Evolutionary conservation across 2,113 vertebrate species (phyloP), one percentile per base, ranked within the genome.

Genomic region (Tylochromis polylepis): DNA sequence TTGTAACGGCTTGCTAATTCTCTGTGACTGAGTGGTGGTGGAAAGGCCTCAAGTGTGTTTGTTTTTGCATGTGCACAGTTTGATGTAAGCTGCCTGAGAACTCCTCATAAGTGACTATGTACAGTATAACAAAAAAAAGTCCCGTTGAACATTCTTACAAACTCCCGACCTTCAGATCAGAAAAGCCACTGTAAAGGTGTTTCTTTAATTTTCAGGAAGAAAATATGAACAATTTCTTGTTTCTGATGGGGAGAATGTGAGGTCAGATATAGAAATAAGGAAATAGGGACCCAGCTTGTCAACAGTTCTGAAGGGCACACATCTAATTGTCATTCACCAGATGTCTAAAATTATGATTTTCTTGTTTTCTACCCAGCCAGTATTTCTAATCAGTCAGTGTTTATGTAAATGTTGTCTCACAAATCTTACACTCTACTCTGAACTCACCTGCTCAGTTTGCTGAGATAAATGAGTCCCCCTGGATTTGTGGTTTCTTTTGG

Each of bases 1-100:
- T 82, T 91, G 88, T 79, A 87, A 87, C 79, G 78, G 70, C 67
- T 91, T 86, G 85, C 65, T 88, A 90, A 90, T 86, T 89, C 79
- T 82, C 43, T 65, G 75, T 62, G 84, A 92, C 81, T 72, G 51
- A 84, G 67, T 43, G 75, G 82, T 15, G 11, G 18, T 80, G 79
- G 14, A 55, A 75, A 58, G 72, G 46, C 60, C 22, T n/a, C 4
- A 18, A 77, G 11, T 78, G 5, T 70, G 43, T 38, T 27, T 84
- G 55, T 62, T 62, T 65, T 41, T 81, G 36, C 8, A 34, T 55
- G 12, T 16, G 51, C 10, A 70, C 15, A 51, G 51, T 85, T 86
- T 70, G 79, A 85, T 62, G 43, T 2, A 46, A 56, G 20, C 67
- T 70, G 22, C 55, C 20, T 22, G 58, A 34, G 29, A 77, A 77